These are phyloP conservation scores for Pelobates fuscus DNA, from an alignment of 2,113 vertebrate species.

Conservation along the genomic window DNA sequence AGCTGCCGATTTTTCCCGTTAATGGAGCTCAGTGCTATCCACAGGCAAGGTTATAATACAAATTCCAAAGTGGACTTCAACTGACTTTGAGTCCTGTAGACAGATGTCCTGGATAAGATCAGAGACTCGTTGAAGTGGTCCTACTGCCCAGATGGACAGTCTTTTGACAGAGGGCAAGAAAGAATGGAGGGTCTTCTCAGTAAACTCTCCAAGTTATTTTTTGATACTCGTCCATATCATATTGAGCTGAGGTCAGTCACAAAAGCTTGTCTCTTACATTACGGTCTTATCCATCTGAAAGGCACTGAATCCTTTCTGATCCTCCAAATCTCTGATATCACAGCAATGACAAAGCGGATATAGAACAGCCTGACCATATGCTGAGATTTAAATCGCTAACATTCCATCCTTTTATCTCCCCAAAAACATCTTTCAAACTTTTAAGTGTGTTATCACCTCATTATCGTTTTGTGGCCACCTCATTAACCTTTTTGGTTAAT, in stretches of 20 bases:
- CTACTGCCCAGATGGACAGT: background rate
- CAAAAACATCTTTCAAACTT: too few species aligned
- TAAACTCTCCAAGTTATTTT: background rate
- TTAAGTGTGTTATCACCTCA: too few species aligned
- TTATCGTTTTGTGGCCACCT: too few species aligned
- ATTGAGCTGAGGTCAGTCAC: background rate
- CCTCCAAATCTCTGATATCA: constrained; percentile 42
- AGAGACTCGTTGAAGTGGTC: too few species aligned
- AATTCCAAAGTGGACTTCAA: background rate
- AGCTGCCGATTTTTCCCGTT: constrained; percentile 12
- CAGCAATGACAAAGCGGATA: constrained; percentile 42
- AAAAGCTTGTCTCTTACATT: background rate
- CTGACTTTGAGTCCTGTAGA: too few species aligned
- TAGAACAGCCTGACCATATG: constrained; percentile 29
- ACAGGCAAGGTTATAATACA: too few species aligned
- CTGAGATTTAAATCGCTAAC: constrained; percentile 7
- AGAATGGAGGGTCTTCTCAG: background rate
- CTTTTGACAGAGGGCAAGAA: background rate
- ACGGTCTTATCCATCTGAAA: constrained; percentile 10
- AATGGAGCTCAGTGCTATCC: too few species aligned
- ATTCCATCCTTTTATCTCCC: background rate
- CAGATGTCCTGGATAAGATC: too few species aligned
- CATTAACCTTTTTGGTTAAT: too few species aligned
- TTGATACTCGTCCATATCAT: background rate
- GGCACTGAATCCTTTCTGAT: constrained; percentile 39